These are phyloP conservation scores for Strigamia crassipes DNA, from an alignment of 2,888 invertebrate genomes.

Conservation along the genomic window DNA sequence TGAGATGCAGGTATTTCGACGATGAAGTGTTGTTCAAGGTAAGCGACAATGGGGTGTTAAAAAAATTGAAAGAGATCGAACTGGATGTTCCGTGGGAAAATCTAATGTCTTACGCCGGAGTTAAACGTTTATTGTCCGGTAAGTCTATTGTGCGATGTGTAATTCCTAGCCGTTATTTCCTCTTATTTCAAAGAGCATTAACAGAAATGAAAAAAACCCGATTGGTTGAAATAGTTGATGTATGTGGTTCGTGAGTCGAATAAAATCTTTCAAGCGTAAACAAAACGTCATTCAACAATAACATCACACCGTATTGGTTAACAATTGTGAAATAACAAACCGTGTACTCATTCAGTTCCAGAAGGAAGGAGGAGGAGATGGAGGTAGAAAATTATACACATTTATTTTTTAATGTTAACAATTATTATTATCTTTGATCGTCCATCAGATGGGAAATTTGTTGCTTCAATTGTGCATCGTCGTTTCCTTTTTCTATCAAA, in stretches of 20 bases:
- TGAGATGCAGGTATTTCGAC: neutral
- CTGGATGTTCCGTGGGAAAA: neutral
- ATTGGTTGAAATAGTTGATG: neutral
- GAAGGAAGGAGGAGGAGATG: neutral
- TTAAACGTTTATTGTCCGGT: neutral
- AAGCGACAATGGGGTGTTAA: neutral
- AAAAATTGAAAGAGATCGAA: neutral
- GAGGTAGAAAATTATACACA: neutral
- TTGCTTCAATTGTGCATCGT: neutral
- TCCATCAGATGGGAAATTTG: neutral
- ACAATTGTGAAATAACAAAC: too few species aligned
- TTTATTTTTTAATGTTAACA: neutral
- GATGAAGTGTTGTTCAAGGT: neutral
- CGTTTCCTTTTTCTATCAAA: neutral
- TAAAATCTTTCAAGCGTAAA: neutral
- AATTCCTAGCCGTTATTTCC: neutral
- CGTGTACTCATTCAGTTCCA: too few species aligned
- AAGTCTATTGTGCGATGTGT: neutral
- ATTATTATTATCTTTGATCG: neutral
- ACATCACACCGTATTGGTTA: too few species aligned
- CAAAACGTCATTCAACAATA: too few species aligned
- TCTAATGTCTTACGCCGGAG: neutral
- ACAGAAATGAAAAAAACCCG: neutral
- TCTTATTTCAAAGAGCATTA: neutral
- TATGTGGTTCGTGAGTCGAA: neutral